Conservation (phyloP, 2,888 invertebrate genomes). For the Andrena bucephala region DNA sequence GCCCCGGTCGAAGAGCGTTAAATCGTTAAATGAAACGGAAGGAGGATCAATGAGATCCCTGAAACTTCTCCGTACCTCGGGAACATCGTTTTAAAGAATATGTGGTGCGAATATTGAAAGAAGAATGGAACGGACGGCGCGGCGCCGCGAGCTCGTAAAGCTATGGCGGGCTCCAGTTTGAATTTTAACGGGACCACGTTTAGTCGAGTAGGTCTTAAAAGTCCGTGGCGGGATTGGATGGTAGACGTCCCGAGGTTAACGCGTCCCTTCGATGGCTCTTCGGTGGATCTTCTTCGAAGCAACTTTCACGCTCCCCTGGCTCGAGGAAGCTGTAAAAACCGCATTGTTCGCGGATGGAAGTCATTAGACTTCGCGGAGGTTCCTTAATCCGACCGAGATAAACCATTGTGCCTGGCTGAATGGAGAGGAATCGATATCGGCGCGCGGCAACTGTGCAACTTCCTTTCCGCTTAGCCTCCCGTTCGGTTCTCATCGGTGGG, state of each 20-base stretch:
- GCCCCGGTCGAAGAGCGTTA: too few species aligned
- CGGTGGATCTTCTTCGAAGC: neutral
- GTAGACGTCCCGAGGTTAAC: slow-evolving; percentile 10
- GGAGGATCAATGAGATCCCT: slow-evolving; percentile 4
- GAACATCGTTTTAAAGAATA: slow-evolving; percentile 9
- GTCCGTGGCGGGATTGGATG: slow-evolving; percentile 17
- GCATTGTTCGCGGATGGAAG: slow-evolving; percentile 2
- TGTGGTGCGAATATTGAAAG: slow-evolving; percentile 32
- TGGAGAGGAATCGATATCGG: slow-evolving; percentile 63
- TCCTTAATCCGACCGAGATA: slow-evolving; percentile 23
- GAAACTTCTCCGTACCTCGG: slow-evolving; percentile 13
- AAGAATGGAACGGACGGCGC: neutral
- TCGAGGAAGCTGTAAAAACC: neutral
- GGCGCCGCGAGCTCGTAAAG: slow-evolving; percentile 35
- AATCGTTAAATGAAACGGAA: neutral
- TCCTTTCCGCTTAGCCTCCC: slow-evolving; percentile 48
- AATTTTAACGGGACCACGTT: slow-evolving; percentile 34
- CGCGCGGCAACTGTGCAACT: slow-evolving; percentile 38
- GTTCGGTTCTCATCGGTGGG: slow-evolving; percentile 65
- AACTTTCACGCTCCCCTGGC: neutral
- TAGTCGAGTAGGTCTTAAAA: slow-evolving; percentile 20
- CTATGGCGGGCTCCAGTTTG: slow-evolving; percentile 10
- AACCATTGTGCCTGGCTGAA: slow-evolving; percentile 19
- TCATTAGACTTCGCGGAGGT: slow-evolving; percentile 15
- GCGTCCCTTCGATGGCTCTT: neutral